phyloP scores from a whole-genome alignment of 2,888 invertebrate species.

The Sylvicola cinctus region DNA sequence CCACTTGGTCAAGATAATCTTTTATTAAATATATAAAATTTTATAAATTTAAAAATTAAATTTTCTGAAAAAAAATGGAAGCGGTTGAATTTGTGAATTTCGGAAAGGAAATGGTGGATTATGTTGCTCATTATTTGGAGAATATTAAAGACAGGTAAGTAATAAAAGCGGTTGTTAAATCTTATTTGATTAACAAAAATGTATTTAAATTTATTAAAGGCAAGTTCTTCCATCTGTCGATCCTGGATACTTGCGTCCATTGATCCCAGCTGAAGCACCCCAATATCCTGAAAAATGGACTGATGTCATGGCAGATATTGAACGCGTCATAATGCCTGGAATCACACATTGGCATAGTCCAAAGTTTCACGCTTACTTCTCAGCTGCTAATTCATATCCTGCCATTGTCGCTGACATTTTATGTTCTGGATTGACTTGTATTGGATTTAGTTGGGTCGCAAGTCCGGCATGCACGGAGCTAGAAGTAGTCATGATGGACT shows the following conservation, averaged over 20 bases:
- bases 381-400: conserved; percentile 83
- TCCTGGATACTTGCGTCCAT: conserved; percentile 76
- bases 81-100: conserved; percentile 64
- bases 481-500: conserved; percentile 87
- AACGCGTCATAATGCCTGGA: conserved; percentile 92
- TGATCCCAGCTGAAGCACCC: conserved; percentile 74
- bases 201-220: no score
- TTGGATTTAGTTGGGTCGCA: conserved; percentile 90
- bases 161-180: no score
- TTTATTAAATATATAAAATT: no score
- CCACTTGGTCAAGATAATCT: no score
- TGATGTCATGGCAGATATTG: conserved; percentile 80
- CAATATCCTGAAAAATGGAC: conserved; percentile 73
- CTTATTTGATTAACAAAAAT: no score
- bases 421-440: conserved; percentile 84
- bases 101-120: conserved; percentile 86
- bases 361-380: conserved; percentile 88
- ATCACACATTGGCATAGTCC: conserved; percentile 96
- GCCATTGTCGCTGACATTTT: conserved; percentile 89
- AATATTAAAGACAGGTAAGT: conserved; percentile 75
- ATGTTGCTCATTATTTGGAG: conserved; percentile 81
- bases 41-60: no score
- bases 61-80: conserved; percentile 64
- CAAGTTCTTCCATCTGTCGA: conserved; percentile 77
- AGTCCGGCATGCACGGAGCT: conserved; percentile 92